Conservation (phyloP, 2,113 vertebrate genomes). For the Podarcis muralis region DNA sequence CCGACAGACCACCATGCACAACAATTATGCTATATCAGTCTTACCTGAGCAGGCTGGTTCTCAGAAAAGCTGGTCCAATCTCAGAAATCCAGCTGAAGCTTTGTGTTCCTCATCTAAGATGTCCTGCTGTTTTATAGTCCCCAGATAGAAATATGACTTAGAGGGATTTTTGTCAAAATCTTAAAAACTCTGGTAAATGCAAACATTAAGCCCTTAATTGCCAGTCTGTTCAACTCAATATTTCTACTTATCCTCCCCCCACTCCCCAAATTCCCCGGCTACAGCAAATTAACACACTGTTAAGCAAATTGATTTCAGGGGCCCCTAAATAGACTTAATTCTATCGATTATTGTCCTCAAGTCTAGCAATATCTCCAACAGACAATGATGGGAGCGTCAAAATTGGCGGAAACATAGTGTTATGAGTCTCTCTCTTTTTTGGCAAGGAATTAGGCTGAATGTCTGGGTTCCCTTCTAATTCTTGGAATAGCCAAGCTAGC, state of each 20-base stretch:
- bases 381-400: too few relatives aligned
- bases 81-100: neutral
- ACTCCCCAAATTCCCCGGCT: neutral
- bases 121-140: neutral
- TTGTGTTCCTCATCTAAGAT: neutral
- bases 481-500: too few relatives aligned
- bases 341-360: neutral
- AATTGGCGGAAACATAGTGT: neutral
- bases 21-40: neutral
- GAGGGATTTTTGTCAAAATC: neutral
- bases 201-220: neutral
- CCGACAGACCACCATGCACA: neutral
- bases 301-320: neutral
- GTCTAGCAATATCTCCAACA: neutral
- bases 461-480: too few relatives aligned
- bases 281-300: neutral
- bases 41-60: neutral
- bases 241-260: neutral
- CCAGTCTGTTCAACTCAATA: neutral
- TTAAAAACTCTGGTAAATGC: neutral
- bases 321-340: neutral
- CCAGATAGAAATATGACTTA: too few relatives aligned
- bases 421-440: too few relatives aligned
- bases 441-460: too few relatives aligned
- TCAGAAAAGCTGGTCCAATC: neutral